A percentile compares a stretch with the other conserved stretches of the same genome.
Conservation (phyloP, 2,888 invertebrate species). For the Stramonita haemastoma region DNA sequence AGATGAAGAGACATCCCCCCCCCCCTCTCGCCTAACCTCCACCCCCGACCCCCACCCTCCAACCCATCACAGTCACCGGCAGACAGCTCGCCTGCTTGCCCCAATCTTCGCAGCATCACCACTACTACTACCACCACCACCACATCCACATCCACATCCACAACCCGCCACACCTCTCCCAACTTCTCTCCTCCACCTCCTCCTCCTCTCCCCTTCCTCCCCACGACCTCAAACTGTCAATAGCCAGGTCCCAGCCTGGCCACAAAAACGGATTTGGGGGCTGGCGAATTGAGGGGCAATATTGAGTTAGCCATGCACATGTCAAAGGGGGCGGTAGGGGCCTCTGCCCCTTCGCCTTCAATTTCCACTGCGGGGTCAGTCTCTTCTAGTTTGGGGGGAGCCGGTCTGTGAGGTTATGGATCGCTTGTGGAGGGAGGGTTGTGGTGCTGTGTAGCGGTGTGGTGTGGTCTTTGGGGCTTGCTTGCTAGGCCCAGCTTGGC, state of each 20-base stretch:
- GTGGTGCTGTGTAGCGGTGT: too few relatives aligned
- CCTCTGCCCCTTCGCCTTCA: constrained; percentile 18
- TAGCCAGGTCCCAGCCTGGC: constrained; percentile 24
- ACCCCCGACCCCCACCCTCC: not conserved
- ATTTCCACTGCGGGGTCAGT: constrained; percentile 14
- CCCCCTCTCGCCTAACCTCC: too few relatives aligned
- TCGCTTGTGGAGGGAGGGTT: not conserved
- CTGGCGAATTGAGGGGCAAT: constrained; percentile 34
- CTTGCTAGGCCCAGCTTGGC: too few relatives aligned
- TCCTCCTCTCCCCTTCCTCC: not conserved
- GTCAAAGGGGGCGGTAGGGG: constrained; percentile 32
- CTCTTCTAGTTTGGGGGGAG: not conserved
- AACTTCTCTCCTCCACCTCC: not conserved
- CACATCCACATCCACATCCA: not conserved
- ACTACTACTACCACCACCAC: not conserved
- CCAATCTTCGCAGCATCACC: too few relatives aligned
- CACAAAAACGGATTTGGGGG: constrained; percentile 36
- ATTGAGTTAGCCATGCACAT: constrained; percentile 41
- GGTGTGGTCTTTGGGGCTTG: too few relatives aligned
- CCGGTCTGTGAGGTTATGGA: not conserved
- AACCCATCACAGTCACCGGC: too few relatives aligned
- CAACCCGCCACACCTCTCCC: not conserved
- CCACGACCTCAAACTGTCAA: constrained; percentile 31
- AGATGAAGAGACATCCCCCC: too few relatives aligned
- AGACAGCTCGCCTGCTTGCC: too few relatives aligned